Percentiles rank a stretch among this genome's conserved stretches.
Conservation (phyloP, 2,113 vertebrate species). For the Salvelinus namaycush region DNA sequence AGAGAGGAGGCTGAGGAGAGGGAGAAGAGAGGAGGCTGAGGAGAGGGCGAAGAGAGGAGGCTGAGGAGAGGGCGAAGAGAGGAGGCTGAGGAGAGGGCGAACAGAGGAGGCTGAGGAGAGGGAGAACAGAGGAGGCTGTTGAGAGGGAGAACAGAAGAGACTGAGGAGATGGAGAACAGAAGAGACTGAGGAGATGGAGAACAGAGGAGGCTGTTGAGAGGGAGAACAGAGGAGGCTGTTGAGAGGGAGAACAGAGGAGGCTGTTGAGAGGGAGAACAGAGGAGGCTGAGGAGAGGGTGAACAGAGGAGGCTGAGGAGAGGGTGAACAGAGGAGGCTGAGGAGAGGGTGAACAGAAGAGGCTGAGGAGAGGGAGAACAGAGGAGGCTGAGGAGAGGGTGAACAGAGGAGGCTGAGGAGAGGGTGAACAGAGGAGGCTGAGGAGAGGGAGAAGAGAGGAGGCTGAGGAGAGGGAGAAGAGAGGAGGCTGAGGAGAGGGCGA, state of each 20-base stretch:
- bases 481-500: not conserved
- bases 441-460: conserved; percentile 5
- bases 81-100: conserved; percentile 1
- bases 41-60: not conserved
- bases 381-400: too few species aligned
- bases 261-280: too few species aligned
- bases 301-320: too few species aligned
- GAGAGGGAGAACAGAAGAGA: not conserved
- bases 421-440: too few species aligned
- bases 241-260: not conserved
- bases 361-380: too few species aligned
- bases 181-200: not conserved
- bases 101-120: not conserved
- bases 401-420: not conserved
- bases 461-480: conserved; percentile 1
- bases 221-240: not conserved
- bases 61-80: conserved; percentile 6
- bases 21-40: not conserved
- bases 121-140: too few species aligned
- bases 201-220: not conserved
- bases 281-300: too few species aligned
- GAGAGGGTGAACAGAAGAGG: too few species aligned
- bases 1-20: not conserved
- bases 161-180: conserved; percentile 4
- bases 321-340: too few species aligned